These are phyloP conservation scores for Micronycteris hirsuta DNA, from an alignment of 2,113 vertebrate genomes.

Conservation along the genomic window DNA sequence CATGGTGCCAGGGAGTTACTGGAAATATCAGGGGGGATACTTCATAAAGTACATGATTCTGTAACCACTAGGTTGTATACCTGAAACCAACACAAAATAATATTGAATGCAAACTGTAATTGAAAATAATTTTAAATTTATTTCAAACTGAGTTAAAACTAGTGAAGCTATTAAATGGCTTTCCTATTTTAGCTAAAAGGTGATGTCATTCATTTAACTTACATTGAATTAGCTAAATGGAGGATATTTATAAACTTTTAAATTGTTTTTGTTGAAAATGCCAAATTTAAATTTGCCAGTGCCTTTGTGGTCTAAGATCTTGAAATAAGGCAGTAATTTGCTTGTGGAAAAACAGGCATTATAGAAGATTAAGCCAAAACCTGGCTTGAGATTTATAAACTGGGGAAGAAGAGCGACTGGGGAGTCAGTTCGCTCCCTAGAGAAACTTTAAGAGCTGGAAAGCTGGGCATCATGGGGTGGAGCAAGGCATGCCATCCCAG, in stretches of 20 bases:
- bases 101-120: background rate
- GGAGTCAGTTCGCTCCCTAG: background rate
- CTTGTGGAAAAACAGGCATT: background rate
- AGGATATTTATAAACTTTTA: background rate
- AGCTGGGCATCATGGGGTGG: rapidly evolving
- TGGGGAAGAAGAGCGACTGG: background rate
- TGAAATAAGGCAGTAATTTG: background rate
- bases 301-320: background rate
- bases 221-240: background rate
- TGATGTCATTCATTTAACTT: background rate
- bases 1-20: background rate
- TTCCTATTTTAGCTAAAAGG: background rate
- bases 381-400: background rate
- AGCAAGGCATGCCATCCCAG: background rate
- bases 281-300: background rate
- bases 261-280: background rate
- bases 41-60: background rate
- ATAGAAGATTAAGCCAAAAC: background rate
- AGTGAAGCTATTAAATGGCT: background rate
- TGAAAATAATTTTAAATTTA: background rate
- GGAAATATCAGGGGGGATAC: background rate
- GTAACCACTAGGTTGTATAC: background rate
- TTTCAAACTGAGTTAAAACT: conserved; percentile 21
- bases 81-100: background rate
- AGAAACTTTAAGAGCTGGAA: background rate